These are phyloP conservation scores for Ciconia stormi DNA, from an alignment of 2,113 vertebrate genomes.

Conservation along the genomic window DNA sequence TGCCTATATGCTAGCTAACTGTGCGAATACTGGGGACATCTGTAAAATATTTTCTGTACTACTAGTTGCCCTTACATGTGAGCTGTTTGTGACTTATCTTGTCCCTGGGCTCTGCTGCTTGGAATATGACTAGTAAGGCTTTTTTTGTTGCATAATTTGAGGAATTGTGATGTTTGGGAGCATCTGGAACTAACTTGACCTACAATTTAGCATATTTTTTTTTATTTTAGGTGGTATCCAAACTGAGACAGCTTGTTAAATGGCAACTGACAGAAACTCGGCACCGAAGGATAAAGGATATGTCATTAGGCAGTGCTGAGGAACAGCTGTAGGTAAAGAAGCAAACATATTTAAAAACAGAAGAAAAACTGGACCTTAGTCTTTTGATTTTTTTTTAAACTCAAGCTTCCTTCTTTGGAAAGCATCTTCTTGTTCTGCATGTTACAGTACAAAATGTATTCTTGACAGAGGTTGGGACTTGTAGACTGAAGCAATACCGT, in stretches of 20 bases:
- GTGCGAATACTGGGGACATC: not conserved
- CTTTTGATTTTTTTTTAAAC: fast-evolving
- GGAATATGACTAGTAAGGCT: not conserved
- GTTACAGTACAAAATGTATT: not conserved
- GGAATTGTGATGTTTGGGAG: not conserved
- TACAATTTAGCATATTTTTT: not conserved
- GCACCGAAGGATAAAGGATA: not conserved
- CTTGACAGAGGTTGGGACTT: not conserved
- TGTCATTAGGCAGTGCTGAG: not conserved
- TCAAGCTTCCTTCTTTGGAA: not conserved
- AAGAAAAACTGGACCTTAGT: not conserved
- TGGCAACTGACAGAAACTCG: not conserved
- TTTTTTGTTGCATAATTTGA: not conserved
- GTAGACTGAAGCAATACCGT: not conserved
- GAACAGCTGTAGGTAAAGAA: not conserved
- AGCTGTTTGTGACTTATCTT: not conserved
- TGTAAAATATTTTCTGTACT: not conserved
- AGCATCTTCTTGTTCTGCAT: not conserved
- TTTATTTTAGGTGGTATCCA: not conserved
- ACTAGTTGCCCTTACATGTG: not conserved
- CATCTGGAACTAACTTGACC: not conserved
- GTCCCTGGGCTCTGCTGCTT: not conserved
- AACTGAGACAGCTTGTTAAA: not conserved
- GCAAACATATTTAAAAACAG: not conserved
- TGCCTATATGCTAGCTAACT: not conserved